These are phyloP conservation scores for Leptinotarsa undecemlineata DNA, from an alignment of 1,140 invertebrate species.

Conservation along the genomic window DNA sequence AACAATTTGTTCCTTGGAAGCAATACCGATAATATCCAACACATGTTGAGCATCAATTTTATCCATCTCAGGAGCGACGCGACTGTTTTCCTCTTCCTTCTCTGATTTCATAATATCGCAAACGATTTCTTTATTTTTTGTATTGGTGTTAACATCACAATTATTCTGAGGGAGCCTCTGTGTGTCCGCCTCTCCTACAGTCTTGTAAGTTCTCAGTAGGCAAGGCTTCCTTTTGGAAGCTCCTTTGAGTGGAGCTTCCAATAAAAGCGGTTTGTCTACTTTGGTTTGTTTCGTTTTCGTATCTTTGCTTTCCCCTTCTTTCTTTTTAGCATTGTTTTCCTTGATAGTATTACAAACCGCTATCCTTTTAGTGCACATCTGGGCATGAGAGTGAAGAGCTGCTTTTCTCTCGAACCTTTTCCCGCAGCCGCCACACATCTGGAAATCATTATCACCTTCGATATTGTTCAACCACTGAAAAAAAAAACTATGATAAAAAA, in stretches of 20 bases:
- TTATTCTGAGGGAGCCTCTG: neutral
- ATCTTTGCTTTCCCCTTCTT: conserved; percentile 31
- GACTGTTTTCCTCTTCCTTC: neutral
- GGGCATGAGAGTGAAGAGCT: conserved; percentile 66
- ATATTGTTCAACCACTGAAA: conserved; percentile 65
- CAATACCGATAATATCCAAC: conserved; percentile 7
- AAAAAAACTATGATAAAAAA: conserved; percentile 25
- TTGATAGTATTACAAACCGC: conserved; percentile 49
- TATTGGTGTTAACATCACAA: conserved; percentile 16
- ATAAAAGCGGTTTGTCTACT: conserved; percentile 30
- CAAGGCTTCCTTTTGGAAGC: conserved; percentile 41
- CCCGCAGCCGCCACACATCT: conserved; percentile 69
- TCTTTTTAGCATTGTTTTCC: conserved; percentile 41
- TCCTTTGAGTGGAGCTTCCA: conserved; percentile 35
- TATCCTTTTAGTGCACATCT: conserved; percentile 55
- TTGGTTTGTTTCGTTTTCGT: conserved; percentile 26
- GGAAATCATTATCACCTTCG: conserved; percentile 61
- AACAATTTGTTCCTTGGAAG: neutral
- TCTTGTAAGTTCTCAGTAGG: conserved; percentile 25
- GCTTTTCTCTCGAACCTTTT: conserved; percentile 69
- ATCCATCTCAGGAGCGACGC: conserved; percentile 7
- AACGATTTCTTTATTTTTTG: neutral
- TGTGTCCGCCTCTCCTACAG: neutral
- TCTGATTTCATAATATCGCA: conserved; percentile 2
- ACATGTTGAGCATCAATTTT: conserved; percentile 3